A percentile compares a stretch with the other conserved stretches of the same genome.
Conservation (phyloP, 2,113 vertebrate species). For the Cyanoderma ruficeps region DNA sequence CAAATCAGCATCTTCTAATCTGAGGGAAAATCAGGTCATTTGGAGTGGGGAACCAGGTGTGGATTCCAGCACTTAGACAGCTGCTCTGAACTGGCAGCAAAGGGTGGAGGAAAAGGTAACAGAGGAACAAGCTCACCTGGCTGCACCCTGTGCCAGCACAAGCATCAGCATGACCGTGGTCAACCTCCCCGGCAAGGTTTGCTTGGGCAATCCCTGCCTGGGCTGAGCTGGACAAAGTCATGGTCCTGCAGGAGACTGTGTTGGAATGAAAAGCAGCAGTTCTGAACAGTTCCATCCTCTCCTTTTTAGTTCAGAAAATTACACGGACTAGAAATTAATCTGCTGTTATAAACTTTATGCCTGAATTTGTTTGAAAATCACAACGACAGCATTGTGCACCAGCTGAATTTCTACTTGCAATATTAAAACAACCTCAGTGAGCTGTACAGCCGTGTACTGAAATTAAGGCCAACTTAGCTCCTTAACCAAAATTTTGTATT, state of each 20-base stretch:
- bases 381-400: background rate
- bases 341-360: background rate
- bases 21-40: background rate
- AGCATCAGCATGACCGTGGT: rapidly evolving
- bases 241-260: background rate
- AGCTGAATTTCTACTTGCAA: background rate
- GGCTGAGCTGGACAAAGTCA: background rate
- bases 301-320: background rate
- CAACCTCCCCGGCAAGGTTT: background rate
- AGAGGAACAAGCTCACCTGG: background rate
- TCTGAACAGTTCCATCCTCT: background rate
- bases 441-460: background rate
- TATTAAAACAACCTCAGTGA: background rate
- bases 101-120: background rate
- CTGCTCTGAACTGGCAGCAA: background rate
- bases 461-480: background rate
- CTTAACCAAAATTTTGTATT: background rate
- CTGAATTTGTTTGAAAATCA: background rate
- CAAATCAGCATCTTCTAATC: background rate
- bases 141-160: background rate
- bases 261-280: background rate
- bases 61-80: background rate
- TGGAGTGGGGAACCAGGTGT: background rate
- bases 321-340: background rate
- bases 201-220: background rate